Evolutionary conservation across 2,888 invertebrate genomes (phyloP).

Genomic region (Lordiphosa andalusiaca): DNA sequence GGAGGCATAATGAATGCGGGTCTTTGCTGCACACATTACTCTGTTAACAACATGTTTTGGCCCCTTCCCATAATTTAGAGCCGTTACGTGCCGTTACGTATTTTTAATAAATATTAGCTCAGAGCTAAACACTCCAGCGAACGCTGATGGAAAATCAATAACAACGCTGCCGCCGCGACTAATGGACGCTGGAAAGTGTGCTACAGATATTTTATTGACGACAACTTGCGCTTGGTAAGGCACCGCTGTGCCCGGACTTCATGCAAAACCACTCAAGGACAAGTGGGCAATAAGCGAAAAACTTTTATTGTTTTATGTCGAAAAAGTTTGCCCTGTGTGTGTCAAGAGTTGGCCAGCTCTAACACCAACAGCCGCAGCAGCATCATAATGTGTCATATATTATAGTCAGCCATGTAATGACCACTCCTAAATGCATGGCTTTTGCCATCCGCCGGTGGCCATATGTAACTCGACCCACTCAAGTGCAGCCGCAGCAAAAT

Average conservation of each 20-base stretch:
- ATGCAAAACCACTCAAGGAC: constrained; percentile 75
- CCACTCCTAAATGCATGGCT: constrained; percentile 63
- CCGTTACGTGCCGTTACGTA: constrained; percentile 47
- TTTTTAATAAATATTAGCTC: constrained; percentile 74
- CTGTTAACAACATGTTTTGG: constrained; percentile 49
- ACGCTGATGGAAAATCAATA: constrained; percentile 72
- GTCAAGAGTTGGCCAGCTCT: constrained; percentile 34
- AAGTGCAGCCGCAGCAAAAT: constrained; percentile 47
- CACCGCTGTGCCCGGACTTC: constrained; percentile 34
- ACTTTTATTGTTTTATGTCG: constrained; percentile 74
- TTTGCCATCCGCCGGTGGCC: constrained; percentile 26
- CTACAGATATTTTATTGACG: constrained; percentile 63
- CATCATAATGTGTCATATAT: constrained; percentile 58
- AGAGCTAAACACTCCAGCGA: constrained; percentile 70
- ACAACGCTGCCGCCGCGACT: constrained; percentile 27
- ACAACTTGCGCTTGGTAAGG: constrained; percentile 44
- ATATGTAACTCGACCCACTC: constrained; percentile 39
- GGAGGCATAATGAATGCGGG: constrained; percentile 55
- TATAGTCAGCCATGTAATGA: constrained; percentile 59
- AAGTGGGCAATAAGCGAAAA: constrained; percentile 75
- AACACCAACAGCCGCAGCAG: constrained; percentile 24
- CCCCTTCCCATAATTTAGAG: constrained; percentile 40
- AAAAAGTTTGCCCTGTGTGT: constrained; percentile 43
- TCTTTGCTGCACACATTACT: constrained; percentile 33
- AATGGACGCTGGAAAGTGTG: constrained; percentile 52